Evolutionary conservation across 2,113 vertebrate species (phyloP).

Genomic region (Erinaceus europaeus): DNA sequence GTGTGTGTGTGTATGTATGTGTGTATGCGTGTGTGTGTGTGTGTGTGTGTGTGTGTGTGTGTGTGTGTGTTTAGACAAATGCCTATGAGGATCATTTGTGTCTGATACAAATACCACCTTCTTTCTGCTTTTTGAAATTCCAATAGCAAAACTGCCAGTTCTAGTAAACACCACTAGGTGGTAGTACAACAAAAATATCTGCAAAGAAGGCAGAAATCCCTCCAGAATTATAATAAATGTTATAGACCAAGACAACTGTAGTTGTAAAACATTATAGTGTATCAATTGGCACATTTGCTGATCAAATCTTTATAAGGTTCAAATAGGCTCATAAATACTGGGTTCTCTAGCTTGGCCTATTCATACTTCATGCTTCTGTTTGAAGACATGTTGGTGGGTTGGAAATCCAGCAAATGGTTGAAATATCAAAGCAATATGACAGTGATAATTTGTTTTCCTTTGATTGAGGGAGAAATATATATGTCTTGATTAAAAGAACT

Average conservation of each 20-base stretch:
- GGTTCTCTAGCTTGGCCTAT: slow-evolving; percentile 53
- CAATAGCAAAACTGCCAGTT: not conserved
- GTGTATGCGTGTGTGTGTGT: not conserved
- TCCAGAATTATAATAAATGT: slow-evolving; percentile 66
- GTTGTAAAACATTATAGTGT: slow-evolving; percentile 76
- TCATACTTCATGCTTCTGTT: slow-evolving; percentile 59
- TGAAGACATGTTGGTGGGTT: slow-evolving; percentile 52
- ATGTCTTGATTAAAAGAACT: slow-evolving; percentile 44
- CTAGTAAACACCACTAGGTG: slow-evolving; percentile 55
- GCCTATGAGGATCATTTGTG: not conserved
- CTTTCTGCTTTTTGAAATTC: not conserved
- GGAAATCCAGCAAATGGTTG: slow-evolving; percentile 62
- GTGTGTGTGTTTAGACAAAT: not conserved
- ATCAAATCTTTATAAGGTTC: slow-evolving; percentile 74
- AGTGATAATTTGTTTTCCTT: slow-evolving; percentile 69
- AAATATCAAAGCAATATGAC: slow-evolving; percentile 68
- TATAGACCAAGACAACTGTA: slow-evolving; percentile 72
- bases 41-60: too few relatives aligned
- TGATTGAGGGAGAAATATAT: slow-evolving; percentile 66
- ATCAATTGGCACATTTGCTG: slow-evolving; percentile 74
- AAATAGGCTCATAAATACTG: slow-evolving; percentile 65
- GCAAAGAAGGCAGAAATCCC: slow-evolving; percentile 54
- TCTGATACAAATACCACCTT: not conserved
- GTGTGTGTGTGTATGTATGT: not conserved
- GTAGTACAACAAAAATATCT: slow-evolving; percentile 71